Evolutionary conservation across 1,140 invertebrate species (phyloP), one percentile per base, ranked within the genome.

Genomic region (Anthonomus grandis): DNA sequence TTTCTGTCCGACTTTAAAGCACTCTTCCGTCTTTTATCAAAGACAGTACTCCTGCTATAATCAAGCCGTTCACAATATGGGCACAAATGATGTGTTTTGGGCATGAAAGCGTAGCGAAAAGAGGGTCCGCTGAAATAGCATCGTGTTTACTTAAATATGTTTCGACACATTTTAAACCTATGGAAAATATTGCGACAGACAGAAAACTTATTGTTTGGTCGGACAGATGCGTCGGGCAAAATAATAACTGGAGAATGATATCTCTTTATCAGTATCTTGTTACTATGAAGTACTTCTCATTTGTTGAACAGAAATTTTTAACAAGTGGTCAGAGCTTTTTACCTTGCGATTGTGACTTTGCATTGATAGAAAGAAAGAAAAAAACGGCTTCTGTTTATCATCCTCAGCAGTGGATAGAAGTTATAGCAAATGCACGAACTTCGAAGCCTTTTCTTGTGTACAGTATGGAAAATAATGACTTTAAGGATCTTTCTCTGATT

Each of bases 171-270:
- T 57, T 24, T 31, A 2, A 39, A n/a, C 37, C 45, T 4, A 10
- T 49, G 9, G n/a, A 42, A 18, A 9, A n/a, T n/a, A n/a, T 17
- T 12, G 44, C 31, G 3, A 2, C 12, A 22, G 37, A 27, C 39
- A 57, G 27, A 49, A 41, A 57, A 19, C 46, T 57, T 4, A 37
- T 56, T 47, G 46, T 57, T 6, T 42, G 46, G 54, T 57, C 54
- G 4, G 54, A 57, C 4, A 17, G 54, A 8, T 41, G 45, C 22
- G 36, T 57, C 2, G 46, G 37, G 3, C 23, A 49, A 21, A 53
- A 31, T 13, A 53, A 44, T 17, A 52, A 52, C 18, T 44, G 38
- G 37, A 39, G 19, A 25, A 52, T 41, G 21, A 41, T 52, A 13
- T 18, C 13, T 4, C 3, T 19, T 6, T 37, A 22, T 4, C 17